These are phyloP conservation scores for Malthinus flaveolus DNA, from an alignment of 2,888 invertebrate species.

Conservation along the genomic window DNA sequence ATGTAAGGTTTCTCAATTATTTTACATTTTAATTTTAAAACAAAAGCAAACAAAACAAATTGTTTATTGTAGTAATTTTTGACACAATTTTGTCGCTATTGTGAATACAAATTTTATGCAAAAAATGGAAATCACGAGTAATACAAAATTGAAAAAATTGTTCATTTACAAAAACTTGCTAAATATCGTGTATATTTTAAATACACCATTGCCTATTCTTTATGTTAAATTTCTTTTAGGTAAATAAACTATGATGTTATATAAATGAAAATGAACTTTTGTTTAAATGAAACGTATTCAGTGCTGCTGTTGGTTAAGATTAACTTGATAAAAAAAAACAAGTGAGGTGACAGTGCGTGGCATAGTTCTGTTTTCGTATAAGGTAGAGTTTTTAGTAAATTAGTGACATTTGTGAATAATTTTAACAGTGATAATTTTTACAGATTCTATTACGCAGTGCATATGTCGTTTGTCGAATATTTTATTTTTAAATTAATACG, in stretches of 20 bases:
- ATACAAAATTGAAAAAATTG: conserved; percentile 30
- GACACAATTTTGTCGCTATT: conserved; percentile 37
- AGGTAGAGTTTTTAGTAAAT: conserved; percentile 41
- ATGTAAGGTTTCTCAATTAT: conserved; percentile 43
- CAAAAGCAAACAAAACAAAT: conserved; percentile 39
- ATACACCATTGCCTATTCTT: conserved; percentile 48
- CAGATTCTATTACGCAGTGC: conserved; percentile 32
- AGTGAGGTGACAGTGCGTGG: conserved; percentile 53
- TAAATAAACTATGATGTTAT: conserved; percentile 48
- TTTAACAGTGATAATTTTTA: conserved; percentile 45
- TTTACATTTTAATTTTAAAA: conserved; percentile 44
- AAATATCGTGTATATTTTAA: conserved; percentile 26
- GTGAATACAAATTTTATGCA: conserved; percentile 33
- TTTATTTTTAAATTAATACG: conserved; percentile 15
- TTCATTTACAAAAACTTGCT: conserved; percentile 49
- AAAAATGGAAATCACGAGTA: conserved; percentile 1
- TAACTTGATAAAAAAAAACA: conserved; percentile 40
- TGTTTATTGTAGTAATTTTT: conserved; percentile 44
- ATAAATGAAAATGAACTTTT: conserved; percentile 44
- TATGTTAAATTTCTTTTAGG: conserved; percentile 48
- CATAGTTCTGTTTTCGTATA: conserved; percentile 42
- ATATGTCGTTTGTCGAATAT: conserved; percentile 29
- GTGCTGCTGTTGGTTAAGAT: conserved; percentile 27
- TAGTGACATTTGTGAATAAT: conserved; percentile 55
- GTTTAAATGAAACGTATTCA: conserved; percentile 39